Base-by-base conservation (phyloP, 2,888 invertebrate species). In the Sabatieria punctata region DNA sequence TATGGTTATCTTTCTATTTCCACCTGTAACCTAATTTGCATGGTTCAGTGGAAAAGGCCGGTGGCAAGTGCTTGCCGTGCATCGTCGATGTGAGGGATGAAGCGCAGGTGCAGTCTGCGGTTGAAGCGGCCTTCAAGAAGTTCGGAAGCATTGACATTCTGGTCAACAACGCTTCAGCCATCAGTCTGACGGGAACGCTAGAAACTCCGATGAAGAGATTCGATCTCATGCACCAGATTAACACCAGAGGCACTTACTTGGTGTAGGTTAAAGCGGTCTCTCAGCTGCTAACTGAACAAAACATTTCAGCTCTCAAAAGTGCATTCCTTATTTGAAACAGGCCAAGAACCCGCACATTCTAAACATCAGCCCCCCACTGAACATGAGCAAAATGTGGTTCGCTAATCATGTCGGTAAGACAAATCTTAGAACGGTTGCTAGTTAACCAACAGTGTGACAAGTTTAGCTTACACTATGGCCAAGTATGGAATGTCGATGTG, bases 121-220 rank as follows among this genome's bases (percentile, higher is more conserved):
- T 72, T 1, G 61, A 69, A 33, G 56, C 59, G 18, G 54, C 58
- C 0, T 56, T 84, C 1, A 73, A 77, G 49, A 78, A 78, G 71
- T 95, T 95, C 71, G 91, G 91, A 27, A 89, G 91, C 13, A 89
- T 95, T 57, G 95, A 95, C 65, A 82, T 95, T 54, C 68, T 72
- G 21, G 73, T 95, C 19, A 95, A 95, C 71, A 95, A 95, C 73
- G 95, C 95, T 1, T 88, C 88, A 52, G 93, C 93, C 13, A 95
- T 95, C 59, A 64, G 64, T 46, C 60, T 73, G 19, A 59, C 86
- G 0, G 77, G 77, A 42, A 93, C 91, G 0, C 70, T 75, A 2
- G 71, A 78, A 6, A 89, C 89, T 0, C 80, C 85, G 35, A 91
- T 95, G 89, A 95, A 95, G 71, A 76, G 78, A 67, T 95, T 85